A percentile compares a stretch with the other conserved stretches of the same genome.
Evolutionary conservation across 2,113 vertebrate genomes (phyloP).

Genomic region (Acanthochromis polyacanthus): DNA sequence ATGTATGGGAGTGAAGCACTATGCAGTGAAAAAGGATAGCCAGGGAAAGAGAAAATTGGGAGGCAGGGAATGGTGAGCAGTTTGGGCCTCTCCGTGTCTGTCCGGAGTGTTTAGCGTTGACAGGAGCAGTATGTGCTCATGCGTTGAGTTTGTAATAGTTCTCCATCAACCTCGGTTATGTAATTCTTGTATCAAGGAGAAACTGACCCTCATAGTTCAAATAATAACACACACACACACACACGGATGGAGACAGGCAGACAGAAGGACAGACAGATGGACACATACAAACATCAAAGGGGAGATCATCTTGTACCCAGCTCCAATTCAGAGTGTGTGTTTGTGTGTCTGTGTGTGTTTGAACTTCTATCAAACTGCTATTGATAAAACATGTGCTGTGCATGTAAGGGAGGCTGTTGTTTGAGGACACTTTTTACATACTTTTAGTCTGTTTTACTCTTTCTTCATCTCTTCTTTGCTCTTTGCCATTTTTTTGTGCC

Average conservation of each 20-base stretch:
- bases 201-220: constrained; percentile 57
- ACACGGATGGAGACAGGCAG: constrained; percentile 51
- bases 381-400: constrained; percentile 11
- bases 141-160: constrained; percentile 56
- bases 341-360: constrained; percentile 2
- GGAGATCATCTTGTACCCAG: constrained; percentile 55
- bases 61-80: constrained; percentile 18
- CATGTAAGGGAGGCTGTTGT: not conserved
- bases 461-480: constrained; percentile 3
- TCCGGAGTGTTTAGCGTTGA: constrained; percentile 60
- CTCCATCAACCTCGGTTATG: constrained; percentile 68
- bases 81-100: constrained; percentile 38
- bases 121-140: constrained; percentile 55
- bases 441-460: not conserved
- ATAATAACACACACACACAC: constrained; percentile 42
- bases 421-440: not conserved
- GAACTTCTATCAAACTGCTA: constrained; percentile 7
- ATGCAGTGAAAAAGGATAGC: constrained; percentile 11
- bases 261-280: constrained; percentile 46
- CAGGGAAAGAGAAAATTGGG: constrained; percentile 20
- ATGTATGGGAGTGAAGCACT: constrained; percentile 58
- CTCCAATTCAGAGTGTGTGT: constrained; percentile 9
- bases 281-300: constrained; percentile 64
- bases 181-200: constrained; percentile 70
- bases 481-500: constrained; percentile 1